Evolutionary conservation across 1,140 invertebrate genomes (phyloP), one percentile per base, ranked within the genome.

Genomic region (Theocolax elegans): DNA sequence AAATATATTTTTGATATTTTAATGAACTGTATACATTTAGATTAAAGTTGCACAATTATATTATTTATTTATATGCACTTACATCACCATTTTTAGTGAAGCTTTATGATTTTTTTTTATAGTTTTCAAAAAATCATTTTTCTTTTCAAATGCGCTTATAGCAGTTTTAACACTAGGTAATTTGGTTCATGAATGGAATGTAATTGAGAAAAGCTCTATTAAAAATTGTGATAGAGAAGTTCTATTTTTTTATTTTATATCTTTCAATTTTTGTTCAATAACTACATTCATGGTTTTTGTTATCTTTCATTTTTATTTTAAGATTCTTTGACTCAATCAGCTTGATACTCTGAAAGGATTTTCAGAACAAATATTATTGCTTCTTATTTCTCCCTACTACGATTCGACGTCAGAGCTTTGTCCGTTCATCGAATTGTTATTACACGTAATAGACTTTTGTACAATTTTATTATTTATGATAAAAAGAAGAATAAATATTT

Each of bases 401-500:
- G 60, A 64, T 70, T 63, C 31, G 67, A 35, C 59, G 38, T 70
- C 59, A 63, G 68, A 70, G 60, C 68, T 70, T 64, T 70, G 59
- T 70, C 68, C 67, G 46, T 68, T 68, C 67, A 68, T 54, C 48
- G 53, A 42, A 70, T 69, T 70, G 64, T 56, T 70, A 64, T 70
- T 64, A 70, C 68, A 70, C 68, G 59, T 63, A 70, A 70, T 70
- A 70, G 51, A 38, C 60, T 70, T 70, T 70, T 64, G 67, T 70
- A 56, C 51, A 63, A 64, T 69, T 70, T 70, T 64, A 64, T 64
- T 70, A 6, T 56, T 64, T 64, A 69, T 54, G 58, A 62, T 56
- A 62, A 69, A 54, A 69, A 69, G 67, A 69, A 70, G 60, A 70
- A 70, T 70, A 64, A 70, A 64, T 60, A 64, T 58, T 64, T 64